Percentiles rank a stretch among this genome's conserved stretches.
Evolutionary conservation across 1,140 invertebrate genomes (phyloP).

Genomic region (Drosophila ironensis): DNA sequence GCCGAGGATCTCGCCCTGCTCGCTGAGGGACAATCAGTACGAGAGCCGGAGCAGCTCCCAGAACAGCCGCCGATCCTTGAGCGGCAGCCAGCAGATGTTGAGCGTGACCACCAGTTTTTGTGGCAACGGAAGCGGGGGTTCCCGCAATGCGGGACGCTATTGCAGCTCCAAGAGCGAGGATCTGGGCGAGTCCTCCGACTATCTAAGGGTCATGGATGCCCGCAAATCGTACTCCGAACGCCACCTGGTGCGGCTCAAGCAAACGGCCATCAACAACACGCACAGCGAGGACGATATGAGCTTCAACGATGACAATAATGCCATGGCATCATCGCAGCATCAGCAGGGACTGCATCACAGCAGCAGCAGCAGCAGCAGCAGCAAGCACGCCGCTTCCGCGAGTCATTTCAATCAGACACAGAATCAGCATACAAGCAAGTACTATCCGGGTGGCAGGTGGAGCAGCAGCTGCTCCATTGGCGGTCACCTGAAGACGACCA

Average conservation of each 20-base stretch:
- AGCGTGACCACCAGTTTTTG: constrained; percentile 76
- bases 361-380: neutral
- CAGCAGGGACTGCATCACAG: constrained; percentile 29
- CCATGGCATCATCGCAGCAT: constrained; percentile 33
- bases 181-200: constrained; percentile 67
- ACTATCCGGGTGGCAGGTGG: constrained; percentile 45
- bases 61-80: constrained; percentile 57
- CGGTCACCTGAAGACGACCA: constrained; percentile 75
- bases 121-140: constrained; percentile 29
- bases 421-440: constrained; percentile 35
- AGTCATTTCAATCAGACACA: constrained; percentile 8
- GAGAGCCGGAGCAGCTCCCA: constrained; percentile 66
- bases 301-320: constrained; percentile 81
- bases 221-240: constrained; percentile 79
- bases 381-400: no score
- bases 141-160: constrained; percentile 45
- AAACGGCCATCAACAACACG: constrained; percentile 79
- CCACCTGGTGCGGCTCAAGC: constrained; percentile 74
- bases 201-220: constrained; percentile 74
- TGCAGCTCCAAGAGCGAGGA: constrained; percentile 80
- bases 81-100: constrained; percentile 69
- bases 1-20: constrained; percentile 66
- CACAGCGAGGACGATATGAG: constrained; percentile 76
- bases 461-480: constrained; percentile 78
- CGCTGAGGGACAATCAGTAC: constrained; percentile 75